These are phyloP conservation scores for Ophiodon elongatus DNA, from an alignment of 2,113 vertebrate genomes.

Conservation along the genomic window DNA sequence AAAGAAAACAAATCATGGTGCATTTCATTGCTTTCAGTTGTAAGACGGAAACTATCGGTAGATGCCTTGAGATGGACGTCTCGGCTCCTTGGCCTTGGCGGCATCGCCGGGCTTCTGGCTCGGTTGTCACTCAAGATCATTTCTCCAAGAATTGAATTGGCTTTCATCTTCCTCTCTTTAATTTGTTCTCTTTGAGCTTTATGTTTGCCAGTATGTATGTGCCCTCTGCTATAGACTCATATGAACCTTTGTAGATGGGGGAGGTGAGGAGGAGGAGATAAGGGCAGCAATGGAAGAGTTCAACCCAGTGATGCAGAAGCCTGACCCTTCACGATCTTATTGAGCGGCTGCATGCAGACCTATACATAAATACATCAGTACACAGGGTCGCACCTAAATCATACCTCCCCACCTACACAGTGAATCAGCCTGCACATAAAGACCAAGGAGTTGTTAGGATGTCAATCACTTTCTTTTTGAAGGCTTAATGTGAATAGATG, in stretches of 20 bases:
- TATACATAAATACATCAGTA: conserved; percentile 29
- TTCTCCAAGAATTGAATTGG: conserved; percentile 48
- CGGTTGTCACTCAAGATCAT: conserved; percentile 69
- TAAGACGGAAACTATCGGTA: conserved; percentile 77
- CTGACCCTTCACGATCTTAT: conserved; percentile 43
- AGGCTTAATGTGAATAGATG: conserved; percentile 12
- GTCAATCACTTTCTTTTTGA: conserved; percentile 1
- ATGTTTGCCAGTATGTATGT: conserved; percentile 37
- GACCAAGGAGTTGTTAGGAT: conserved; percentile 12
- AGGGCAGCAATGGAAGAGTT: conserved; percentile 34
- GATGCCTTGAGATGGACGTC: conserved; percentile 51
- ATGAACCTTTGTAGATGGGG: conserved; percentile 52
- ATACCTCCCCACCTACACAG: conserved; percentile 39
- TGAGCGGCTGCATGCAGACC: conserved; percentile 44
- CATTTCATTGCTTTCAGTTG: conserved; percentile 87
- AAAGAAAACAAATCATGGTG: conserved; percentile 81
- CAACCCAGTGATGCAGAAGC: conserved; percentile 34
- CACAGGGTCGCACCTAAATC: conserved; percentile 23
- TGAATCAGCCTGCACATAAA: conserved; percentile 18
- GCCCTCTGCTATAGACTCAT: conserved; percentile 42
- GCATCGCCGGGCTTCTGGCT: conserved; percentile 51
- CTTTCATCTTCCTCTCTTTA: conserved; percentile 56
- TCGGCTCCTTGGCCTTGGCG: conserved; percentile 43
- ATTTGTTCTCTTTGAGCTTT: conserved; percentile 56
- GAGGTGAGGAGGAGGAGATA: conserved; percentile 48